Evolutionary conservation across 35 echinoderm and acorn worm genomes (phyloP), one percentile per base, ranked within the genome.

Genomic region (Heliocidaris tuberculata): DNA sequence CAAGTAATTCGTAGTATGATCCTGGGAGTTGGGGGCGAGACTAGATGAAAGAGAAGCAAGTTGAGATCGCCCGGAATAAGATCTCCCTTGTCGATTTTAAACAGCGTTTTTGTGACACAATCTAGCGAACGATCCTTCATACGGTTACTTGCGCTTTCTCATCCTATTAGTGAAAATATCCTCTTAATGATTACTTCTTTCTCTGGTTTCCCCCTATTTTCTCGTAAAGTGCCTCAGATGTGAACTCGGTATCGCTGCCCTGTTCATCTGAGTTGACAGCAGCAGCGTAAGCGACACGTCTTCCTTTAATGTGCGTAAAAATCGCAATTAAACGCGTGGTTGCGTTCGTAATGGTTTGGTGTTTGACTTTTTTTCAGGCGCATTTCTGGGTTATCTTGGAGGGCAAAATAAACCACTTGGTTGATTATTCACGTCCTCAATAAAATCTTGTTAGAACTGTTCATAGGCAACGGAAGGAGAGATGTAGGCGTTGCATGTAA

Each of bases 161-260:
- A 93, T 93, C 91, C 91, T 48, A 93, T 93, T 93, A 93, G 50
- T 59, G 29, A 31, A 93, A 93, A 93, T 49, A 93, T 93, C 50
- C 32, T 59, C 17, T 49, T 48, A 89, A 48, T 47, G 31, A 89
- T n/a, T 32, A 89, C 87, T 89, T 48, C 87, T 24, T 32, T 89
- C 31, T 89, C 87, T 89, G 31, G 12, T 89, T 47, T 89, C 29
- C 32, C 15, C 32, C 47, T 89, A 32, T 11, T n/a, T 48, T 89
- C 47, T 6, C 47, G 19, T 89, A 15, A 31, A 48, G 31, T 42
- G 31, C 87, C 17, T 89, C 31, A 6, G 87, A 89, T 89, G 87
- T 89, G 15, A 89, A 89, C 87, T n/a, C 47, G 31, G 9, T 29
- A 86, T 86, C n/a, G 85, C 32, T 78, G 65, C 27, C 27, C 65